phyloP scores from a whole-genome alignment of 2,888 invertebrate genomes.

The Aphidius colemani region DNA sequence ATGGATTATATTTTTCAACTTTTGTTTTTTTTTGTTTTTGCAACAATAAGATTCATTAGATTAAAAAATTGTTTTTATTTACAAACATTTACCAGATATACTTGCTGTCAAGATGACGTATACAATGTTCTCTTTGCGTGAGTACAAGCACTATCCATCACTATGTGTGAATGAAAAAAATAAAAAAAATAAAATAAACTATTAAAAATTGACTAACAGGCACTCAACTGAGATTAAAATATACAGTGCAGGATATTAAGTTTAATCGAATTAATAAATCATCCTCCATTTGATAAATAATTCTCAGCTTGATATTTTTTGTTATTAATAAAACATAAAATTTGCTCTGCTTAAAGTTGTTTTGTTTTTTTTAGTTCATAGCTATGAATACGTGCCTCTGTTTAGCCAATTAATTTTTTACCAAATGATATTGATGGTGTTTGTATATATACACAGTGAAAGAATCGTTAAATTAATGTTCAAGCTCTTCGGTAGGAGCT shows the following conservation, averaged over 20 bases:
- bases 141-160: slow-evolving; percentile 41
- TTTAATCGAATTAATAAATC: slow-evolving; percentile 57
- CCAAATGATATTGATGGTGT: background rate
- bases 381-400: no score
- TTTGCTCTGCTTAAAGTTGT: no score
- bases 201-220: slow-evolving; percentile 46
- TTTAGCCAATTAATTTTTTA: background rate
- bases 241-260: slow-evolving; percentile 46
- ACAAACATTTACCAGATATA: no score
- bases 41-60: no score
- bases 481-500: slow-evolving; percentile 14
- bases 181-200: slow-evolving; percentile 1
- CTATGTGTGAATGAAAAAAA: no score
- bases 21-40: no score
- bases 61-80: no score
- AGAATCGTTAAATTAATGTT: no score
- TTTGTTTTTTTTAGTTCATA: no score
- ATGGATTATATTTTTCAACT: no score
- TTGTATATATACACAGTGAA: no score
- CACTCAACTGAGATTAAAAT: slow-evolving; percentile 51
- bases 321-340: no score
- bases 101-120: background rate
- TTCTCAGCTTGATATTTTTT: slow-evolving; percentile 43
- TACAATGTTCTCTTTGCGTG: slow-evolving; percentile 43
- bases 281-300: slow-evolving; percentile 42